phyloP scores from a whole-genome alignment of 2,797 vertebrate genomes.

The Myripristis jacobus region DNA sequence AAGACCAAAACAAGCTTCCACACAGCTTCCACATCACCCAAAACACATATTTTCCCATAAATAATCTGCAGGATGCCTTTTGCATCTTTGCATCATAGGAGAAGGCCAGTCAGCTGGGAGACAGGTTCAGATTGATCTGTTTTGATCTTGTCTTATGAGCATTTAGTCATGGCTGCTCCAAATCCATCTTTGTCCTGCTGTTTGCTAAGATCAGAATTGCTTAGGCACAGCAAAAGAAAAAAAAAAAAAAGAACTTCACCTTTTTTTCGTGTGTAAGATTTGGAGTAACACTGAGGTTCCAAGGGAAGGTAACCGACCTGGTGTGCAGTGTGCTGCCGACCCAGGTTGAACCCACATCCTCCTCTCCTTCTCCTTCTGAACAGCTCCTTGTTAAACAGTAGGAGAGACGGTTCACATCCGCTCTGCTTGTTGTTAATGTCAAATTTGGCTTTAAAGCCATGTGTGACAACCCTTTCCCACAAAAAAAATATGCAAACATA shows the following conservation, averaged over 20 bases:
- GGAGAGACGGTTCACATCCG: constrained; percentile 31
- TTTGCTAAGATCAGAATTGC: background rate
- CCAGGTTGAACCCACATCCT: constrained; percentile 11
- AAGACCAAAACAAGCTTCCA: background rate
- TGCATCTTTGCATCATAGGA: background rate
- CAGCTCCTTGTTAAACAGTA: constrained; percentile 38
- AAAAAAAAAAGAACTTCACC: background rate
- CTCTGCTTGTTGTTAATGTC: constrained; percentile 52
- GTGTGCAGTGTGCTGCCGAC: background rate
- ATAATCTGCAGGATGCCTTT: background rate
- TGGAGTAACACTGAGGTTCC: background rate
- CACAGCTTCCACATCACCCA: background rate
- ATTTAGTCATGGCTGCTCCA: background rate
- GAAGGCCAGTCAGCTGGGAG: background rate
- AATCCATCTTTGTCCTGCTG: background rate
- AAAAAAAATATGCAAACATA: constrained; percentile 40
- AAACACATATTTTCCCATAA: background rate
- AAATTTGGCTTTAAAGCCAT: constrained; percentile 35
- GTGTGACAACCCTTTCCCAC: constrained; percentile 32
- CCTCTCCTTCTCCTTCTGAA: constrained; percentile 6
- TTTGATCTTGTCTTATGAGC: too few relatives aligned
- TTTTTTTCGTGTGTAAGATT: background rate
- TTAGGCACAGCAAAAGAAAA: background rate
- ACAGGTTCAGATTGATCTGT: background rate
- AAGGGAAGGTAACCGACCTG: too few relatives aligned